Conservation (phyloP, 2,797 vertebrate species). For the Siniperca undulata region DNA sequence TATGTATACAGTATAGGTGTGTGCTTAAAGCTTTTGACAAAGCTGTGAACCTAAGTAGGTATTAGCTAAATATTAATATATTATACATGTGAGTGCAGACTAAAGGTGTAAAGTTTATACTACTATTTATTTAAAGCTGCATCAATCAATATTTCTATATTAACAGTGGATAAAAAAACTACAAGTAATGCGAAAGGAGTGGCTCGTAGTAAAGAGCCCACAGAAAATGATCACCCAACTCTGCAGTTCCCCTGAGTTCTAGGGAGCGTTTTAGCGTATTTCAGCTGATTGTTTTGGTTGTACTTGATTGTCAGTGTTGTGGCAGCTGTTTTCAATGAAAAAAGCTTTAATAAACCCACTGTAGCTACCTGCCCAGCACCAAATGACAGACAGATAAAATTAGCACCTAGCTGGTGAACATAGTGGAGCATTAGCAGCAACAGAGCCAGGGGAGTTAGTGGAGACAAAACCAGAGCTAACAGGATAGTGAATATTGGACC, state of each 20-base stretch:
- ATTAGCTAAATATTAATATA: not conserved
- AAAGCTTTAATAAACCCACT: not conserved
- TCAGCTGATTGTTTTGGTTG: slow-evolving; percentile 1
- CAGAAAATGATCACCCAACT: not conserved
- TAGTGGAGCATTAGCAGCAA: not conserved
- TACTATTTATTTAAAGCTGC: not conserved
- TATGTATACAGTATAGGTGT: slow-evolving; percentile 1
- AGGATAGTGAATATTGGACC: not conserved
- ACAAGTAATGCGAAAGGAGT: not conserved
- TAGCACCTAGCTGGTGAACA: not conserved
- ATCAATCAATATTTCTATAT: not conserved
- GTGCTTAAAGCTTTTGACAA: not conserved
- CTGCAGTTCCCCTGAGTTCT: not conserved
- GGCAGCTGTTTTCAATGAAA: not conserved
- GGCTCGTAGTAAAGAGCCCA: not conserved
- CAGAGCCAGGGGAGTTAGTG: not conserved
- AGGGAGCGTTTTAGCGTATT: not conserved
- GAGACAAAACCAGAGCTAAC: slow-evolving; percentile 4
- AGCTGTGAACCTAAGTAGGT: slow-evolving; percentile 5
- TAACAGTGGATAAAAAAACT: not conserved
- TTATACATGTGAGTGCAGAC: not conserved
- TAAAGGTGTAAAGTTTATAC: slow-evolving; percentile 31
- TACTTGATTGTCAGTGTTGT: not conserved
- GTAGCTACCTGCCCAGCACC: not conserved
- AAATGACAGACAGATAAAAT: not conserved